phyloP scores from a whole-genome alignment of 2,797 vertebrate species.

The Girardinus metallicus region DNA sequence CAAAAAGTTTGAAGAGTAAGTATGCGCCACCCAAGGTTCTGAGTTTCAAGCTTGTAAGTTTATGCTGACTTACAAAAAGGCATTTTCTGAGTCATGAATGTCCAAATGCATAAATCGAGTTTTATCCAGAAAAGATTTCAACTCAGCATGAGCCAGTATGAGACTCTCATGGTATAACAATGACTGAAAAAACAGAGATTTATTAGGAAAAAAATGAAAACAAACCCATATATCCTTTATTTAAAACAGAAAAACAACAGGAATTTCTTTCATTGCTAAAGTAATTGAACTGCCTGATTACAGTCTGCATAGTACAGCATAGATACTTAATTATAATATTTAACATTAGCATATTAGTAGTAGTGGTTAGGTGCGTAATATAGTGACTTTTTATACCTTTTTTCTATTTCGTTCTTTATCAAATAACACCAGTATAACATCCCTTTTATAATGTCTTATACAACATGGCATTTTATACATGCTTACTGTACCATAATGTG shows the following conservation, averaged over 20 bases:
- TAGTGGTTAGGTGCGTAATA: neutral
- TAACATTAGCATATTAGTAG: neutral
- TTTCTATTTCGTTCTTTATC: neutral
- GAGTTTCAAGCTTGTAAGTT: neutral
- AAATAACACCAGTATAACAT: neutral
- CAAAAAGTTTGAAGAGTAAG: neutral
- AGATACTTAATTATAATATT: neutral
- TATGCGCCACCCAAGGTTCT: neutral
- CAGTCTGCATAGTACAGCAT: too few species aligned
- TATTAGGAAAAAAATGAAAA: neutral
- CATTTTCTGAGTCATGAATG: neutral
- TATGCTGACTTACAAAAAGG: neutral
- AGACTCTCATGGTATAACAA: neutral
- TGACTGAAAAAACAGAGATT: neutral
- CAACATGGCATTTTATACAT: neutral
- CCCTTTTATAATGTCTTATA: neutral
- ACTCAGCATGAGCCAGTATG: neutral
- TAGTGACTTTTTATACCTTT: neutral
- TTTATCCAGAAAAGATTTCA: neutral
- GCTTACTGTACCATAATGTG: neutral
- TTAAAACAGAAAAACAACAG: neutral
- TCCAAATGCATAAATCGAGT: neutral
- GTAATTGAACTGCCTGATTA: neutral
- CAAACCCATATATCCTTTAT: neutral
- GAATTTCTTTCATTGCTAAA: neutral